A percentile compares a stretch with the other conserved stretches of the same genome.
Evolutionary conservation across 2,797 vertebrate species (phyloP).

Genomic region (Tinamus major): DNA sequence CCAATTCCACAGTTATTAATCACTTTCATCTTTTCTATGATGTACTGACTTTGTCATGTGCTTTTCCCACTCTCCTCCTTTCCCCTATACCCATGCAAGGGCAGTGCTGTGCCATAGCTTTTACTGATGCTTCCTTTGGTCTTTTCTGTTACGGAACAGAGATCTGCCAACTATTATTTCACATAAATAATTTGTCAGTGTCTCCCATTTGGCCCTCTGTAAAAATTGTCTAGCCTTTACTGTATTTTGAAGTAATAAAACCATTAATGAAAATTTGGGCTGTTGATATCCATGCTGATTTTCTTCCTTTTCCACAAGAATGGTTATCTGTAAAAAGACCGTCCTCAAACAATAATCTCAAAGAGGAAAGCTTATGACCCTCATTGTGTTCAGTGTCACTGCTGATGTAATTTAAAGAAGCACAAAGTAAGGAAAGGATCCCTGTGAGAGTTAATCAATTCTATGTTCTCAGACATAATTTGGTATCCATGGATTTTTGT

Average conservation of each 20-base stretch:
- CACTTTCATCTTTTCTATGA: background rate
- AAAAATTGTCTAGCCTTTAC: background rate
- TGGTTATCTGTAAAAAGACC: background rate
- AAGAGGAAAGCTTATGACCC: background rate
- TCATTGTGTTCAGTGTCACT: background rate
- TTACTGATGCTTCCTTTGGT: background rate
- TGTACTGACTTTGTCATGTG: too few relatives aligned
- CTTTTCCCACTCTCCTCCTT: rapidly evolving
- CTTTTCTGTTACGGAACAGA: background rate
- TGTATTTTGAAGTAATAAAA: background rate
- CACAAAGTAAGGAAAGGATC: background rate
- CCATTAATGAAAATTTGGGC: rapidly evolving
- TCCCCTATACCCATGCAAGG: background rate
- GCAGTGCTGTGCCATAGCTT: rapidly evolving
- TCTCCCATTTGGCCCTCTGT: background rate
- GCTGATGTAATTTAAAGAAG: background rate
- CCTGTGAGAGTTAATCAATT: background rate
- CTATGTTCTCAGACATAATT: background rate
- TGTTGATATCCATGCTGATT: background rate
- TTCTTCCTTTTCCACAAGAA: background rate
- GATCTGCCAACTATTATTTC: background rate
- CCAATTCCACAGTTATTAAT: background rate
- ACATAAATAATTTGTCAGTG: background rate
- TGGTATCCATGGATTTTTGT: background rate
- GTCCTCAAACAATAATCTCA: background rate